Conservation (phyloP, 2,113 vertebrate genomes). For the Motacilla alba region DNA sequence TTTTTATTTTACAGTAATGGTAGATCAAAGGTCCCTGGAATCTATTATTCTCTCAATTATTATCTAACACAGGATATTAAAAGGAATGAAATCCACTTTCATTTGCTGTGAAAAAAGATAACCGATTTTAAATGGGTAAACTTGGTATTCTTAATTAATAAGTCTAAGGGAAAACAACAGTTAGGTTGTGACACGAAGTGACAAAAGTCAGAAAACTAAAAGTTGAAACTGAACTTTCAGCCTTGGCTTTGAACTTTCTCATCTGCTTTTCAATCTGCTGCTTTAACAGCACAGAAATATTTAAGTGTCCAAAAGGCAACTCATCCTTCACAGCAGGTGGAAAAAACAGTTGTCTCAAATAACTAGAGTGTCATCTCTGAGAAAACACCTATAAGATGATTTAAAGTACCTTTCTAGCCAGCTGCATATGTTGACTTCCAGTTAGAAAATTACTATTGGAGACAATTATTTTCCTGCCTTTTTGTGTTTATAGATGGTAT, state of each 20-base stretch:
- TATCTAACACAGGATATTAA: conserved; percentile 64
- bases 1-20: conserved; percentile 74
- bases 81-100: conserved; percentile 38
- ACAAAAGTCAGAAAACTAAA: conserved; percentile 52
- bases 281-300: conserved; percentile 2
- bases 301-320: background rate
- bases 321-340: background rate
- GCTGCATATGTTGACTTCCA: background rate
- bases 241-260: conserved; percentile 43
- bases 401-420: background rate
- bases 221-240: conserved; percentile 36
- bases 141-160: conserved; percentile 62
- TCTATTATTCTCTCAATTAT: conserved; percentile 69
- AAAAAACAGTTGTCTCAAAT: conserved; percentile 36
- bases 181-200: conserved; percentile 36
- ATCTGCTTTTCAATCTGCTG: conserved; percentile 33
- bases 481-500: background rate
- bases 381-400: background rate
- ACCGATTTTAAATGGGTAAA: conserved; percentile 49
- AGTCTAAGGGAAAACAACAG: conserved; percentile 43
- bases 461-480: background rate
- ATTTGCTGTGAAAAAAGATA: conserved; percentile 48
- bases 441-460: background rate
- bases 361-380: background rate
- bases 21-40: conserved; percentile 72